Evolutionary conservation across 2,888 invertebrate species (phyloP).

Genomic region (Celastrina argiolus): DNA sequence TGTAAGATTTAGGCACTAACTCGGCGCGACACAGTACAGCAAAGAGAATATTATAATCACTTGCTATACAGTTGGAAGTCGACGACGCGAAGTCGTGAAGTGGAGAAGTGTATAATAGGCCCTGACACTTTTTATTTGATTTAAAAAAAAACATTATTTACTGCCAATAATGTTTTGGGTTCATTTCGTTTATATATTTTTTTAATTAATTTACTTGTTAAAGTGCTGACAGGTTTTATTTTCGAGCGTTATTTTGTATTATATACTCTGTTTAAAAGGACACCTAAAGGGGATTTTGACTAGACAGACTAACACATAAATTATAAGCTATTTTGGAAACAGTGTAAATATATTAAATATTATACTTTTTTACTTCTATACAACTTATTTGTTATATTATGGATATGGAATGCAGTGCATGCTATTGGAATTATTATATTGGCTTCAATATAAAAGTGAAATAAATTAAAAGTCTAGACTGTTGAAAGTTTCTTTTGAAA

Average conservation of each 20-base stretch:
- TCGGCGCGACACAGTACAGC: no score
- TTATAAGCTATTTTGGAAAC: background rate
- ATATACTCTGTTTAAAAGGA: background rate
- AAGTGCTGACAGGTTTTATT: background rate
- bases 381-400: background rate
- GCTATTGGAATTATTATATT: conserved; percentile 35
- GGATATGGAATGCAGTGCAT: conserved; percentile 43
- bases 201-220: background rate
- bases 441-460: conserved; percentile 40
- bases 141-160: no score
- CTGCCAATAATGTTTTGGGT: no score
- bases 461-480: no score
- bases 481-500: no score
- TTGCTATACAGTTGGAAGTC: no score
- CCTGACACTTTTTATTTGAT: no score
- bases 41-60: no score
- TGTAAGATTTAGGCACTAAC: no score
- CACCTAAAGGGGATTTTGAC: background rate
- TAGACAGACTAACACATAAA: background rate
- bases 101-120: no score
- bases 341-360: background rate
- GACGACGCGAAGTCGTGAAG: no score
- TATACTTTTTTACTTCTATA: background rate
- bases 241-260: no score
- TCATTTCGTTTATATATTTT: background rate